Evolutionary conservation across 2,797 vertebrate species (phyloP), one percentile per base, ranked within the genome.

Genomic region (Adrianichthys oophorus): DNA sequence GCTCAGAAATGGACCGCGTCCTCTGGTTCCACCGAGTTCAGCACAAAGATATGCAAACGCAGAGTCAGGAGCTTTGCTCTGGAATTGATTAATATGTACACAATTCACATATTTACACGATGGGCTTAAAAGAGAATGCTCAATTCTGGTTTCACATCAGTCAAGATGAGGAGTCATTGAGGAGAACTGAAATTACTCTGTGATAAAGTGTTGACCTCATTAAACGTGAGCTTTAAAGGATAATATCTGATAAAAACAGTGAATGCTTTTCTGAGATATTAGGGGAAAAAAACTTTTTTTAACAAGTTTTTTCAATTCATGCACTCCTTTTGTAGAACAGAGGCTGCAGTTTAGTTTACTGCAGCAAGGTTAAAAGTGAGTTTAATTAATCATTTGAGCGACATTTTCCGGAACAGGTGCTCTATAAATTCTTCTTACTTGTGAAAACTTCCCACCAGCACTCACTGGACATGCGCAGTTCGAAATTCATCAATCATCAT

Each of bases 21-120:
- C 70, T 70, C 0, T 1, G 4, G 65, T 75, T 68, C 65, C 8
- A 57, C 16, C 52, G 45, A 52, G 48, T 53, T 62, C 23, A 40
- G 41, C 52, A 56, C 41, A 47, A 37, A 61, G 24, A 65, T 23
- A 26, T 54, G 59, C 46, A 49, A 52, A 58, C 23, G 45, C 17
- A 66, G 51, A 59, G 54, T 44, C 15, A 17, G 48, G 51, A 29
- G 32, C 59, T 42, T 53, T 15, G 12, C 4, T 41, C 8, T 15
- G 37, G 55, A 5, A 58, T 41, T 23, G 37, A 60, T 49, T 32
- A 60, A 17, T 26, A 14, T 17, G 14, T 46, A 19, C 18, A 45
- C 7, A 18, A 7, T 18, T 5, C 10, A 37, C 32, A 13, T 37
- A 37, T 13, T 37, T 12, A 13, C 32, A 13, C 32, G 3, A 37